These are phyloP conservation scores for Choreutis nemorana DNA, from an alignment of 2,888 invertebrate species.

Conservation along the genomic window DNA sequence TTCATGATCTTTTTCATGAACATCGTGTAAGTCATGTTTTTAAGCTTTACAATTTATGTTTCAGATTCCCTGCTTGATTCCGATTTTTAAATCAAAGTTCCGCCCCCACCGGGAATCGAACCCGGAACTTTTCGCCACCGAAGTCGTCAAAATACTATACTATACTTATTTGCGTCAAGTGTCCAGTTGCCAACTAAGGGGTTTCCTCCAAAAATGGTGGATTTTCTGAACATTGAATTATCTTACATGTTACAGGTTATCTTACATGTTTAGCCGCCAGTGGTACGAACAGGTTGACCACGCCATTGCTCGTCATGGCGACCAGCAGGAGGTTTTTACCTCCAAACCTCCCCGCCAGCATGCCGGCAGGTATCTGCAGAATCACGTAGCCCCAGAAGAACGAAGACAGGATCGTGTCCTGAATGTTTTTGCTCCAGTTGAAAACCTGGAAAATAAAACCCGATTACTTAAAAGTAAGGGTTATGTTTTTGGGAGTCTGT, in stretches of 20 bases:
- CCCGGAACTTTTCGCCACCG: conserved; percentile 1
- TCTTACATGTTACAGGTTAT: background rate
- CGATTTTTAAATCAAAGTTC: no score
- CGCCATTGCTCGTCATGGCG: conserved; percentile 37
- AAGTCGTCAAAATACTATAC: conserved; percentile 5
- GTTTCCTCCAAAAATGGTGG: no score
- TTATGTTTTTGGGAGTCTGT: no score
- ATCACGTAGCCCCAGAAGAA: conserved; percentile 85
- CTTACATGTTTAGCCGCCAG: conserved; percentile 35
- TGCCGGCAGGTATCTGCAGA: conserved; percentile 76
- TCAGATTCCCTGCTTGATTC: no score
- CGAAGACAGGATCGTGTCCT: conserved; percentile 73
- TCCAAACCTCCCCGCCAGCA: conserved; percentile 79
- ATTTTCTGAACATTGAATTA: no score
- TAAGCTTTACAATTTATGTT: no score
- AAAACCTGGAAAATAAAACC: conserved; percentile 41
- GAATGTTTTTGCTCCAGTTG: conserved; percentile 66
- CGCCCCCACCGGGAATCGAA: no score
- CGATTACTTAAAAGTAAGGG: no score
- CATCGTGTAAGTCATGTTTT: no score
- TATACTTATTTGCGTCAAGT: no score
- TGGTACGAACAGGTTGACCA: conserved; percentile 40
- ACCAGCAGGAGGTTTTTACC: conserved; percentile 72
- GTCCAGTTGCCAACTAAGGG: no score
- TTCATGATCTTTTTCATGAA: no score